Evolutionary conservation across 2,888 invertebrate genomes (phyloP).

Genomic region (Xestia rhomboidea): DNA sequence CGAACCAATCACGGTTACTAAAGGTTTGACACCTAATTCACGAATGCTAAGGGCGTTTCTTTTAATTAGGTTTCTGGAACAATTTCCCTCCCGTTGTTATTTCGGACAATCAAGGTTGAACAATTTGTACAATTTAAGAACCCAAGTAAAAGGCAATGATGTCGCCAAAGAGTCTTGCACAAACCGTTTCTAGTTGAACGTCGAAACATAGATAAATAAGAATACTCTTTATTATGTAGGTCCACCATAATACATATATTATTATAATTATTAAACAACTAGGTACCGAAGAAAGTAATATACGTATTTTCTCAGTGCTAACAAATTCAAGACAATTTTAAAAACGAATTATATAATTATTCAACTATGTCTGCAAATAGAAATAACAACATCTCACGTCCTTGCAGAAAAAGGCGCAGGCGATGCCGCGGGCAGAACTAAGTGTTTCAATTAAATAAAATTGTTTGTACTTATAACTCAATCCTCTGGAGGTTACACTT

Average conservation of each 20-base stretch:
- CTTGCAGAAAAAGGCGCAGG: slow-evolving; percentile 23
- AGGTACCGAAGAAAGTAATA: too few species aligned
- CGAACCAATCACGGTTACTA: background rate
- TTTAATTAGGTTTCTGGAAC: background rate
- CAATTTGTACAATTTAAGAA: too few species aligned
- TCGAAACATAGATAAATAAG: too few species aligned
- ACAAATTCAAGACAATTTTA: background rate
- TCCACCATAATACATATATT: too few species aligned
- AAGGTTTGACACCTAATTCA: background rate
- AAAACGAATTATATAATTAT: slow-evolving; percentile 17
- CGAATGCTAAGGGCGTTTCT: too few species aligned
- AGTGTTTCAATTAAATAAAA: slow-evolving; percentile 53
- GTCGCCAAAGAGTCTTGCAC: too few species aligned
- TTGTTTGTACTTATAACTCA: slow-evolving; percentile 45
- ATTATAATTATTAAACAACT: too few species aligned
- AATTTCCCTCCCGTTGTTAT: background rate
- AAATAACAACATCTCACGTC: slow-evolving; percentile 4
- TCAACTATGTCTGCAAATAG: slow-evolving; percentile 5
- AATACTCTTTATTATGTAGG: too few species aligned
- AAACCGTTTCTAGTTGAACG: too few species aligned
- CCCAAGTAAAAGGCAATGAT: too few species aligned
- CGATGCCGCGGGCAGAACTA: slow-evolving; percentile 13
- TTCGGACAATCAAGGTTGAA: too few species aligned
- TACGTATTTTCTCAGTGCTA: background rate
- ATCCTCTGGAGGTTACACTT: slow-evolving; percentile 11